Conservation (phyloP, 2,888 invertebrate genomes). For the Drepanosiphum platanoidis region DNA sequence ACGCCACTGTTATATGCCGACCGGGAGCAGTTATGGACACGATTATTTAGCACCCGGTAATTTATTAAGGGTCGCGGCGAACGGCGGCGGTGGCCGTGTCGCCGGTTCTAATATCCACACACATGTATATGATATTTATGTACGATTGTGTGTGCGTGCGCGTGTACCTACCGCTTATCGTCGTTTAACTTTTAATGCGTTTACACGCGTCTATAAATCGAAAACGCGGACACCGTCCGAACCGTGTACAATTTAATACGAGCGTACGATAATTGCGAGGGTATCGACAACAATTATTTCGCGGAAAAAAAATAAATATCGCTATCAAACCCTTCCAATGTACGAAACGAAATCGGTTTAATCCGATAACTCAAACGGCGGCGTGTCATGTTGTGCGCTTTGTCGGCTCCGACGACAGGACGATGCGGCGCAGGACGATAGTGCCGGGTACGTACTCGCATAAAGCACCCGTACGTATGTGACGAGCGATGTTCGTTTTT, state of each 20-base stretch:
- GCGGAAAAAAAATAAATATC: not conserved
- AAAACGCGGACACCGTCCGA: not conserved
- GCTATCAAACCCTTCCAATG: not conserved
- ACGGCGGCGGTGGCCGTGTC: not conserved
- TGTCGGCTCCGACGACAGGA: not conserved
- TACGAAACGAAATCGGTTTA: slow-evolving; percentile 18
- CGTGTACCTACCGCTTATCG: not conserved
- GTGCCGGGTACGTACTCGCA: not conserved
- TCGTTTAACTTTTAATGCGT: not conserved
- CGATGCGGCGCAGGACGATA: not conserved
- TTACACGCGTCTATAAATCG: not conserved
- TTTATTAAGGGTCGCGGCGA: not conserved
- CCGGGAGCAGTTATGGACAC: not conserved
- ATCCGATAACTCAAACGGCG: slow-evolving; percentile 18
- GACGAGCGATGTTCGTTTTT: not conserved
- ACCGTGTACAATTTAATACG: not conserved
- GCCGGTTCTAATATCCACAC: not conserved
- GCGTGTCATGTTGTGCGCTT: too few species aligned
- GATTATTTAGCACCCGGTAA: not conserved
- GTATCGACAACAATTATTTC: not conserved
- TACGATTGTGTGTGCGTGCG: not conserved
- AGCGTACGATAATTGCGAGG: not conserved
- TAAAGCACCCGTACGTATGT: not conserved
- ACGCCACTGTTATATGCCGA: not conserved
- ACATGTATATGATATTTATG: not conserved